phyloP scores from a whole-genome alignment of 1,140 invertebrate species.

The Drosophila kohkoa region DNA sequence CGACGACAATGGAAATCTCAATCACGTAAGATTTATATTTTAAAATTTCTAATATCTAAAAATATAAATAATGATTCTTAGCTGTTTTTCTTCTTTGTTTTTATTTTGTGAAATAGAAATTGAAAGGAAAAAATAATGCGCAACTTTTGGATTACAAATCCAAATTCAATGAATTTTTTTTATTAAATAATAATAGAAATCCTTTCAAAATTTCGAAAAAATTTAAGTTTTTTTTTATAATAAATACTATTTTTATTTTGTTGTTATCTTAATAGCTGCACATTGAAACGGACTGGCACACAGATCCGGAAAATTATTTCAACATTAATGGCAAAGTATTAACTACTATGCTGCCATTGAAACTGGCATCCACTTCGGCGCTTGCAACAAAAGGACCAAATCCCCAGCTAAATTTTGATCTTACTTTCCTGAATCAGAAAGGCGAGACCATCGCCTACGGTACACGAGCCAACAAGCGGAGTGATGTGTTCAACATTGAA shows the following conservation, averaged over 20 bases:
- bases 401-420: slow-evolving; percentile 69
- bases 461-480: slow-evolving; percentile 60
- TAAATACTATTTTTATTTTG: neutral
- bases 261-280: slow-evolving; percentile 40
- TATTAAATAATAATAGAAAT: no score
- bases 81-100: no score
- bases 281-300: slow-evolving; percentile 71
- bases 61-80: no score
- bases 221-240: neutral
- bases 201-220: no score
- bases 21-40: slow-evolving; percentile 51
- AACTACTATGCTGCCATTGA: slow-evolving; percentile 75
- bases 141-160: no score
- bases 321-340: slow-evolving; percentile 67
- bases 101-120: no score
- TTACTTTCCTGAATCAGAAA: slow-evolving; percentile 60
- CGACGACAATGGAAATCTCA: slow-evolving; percentile 68
- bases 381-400: slow-evolving; percentile 50
- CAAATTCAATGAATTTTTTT: no score
- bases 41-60: no score
- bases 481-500: slow-evolving; percentile 77
- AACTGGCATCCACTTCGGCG: slow-evolving; percentile 61
- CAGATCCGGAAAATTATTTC: slow-evolving; percentile 43
- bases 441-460: slow-evolving; percentile 66
- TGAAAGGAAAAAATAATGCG: no score